Percentiles rank a stretch among this genome's conserved stretches.
phyloP scores from a whole-genome alignment of 2,888 invertebrate genomes.

The Anorthoa munda region DNA sequence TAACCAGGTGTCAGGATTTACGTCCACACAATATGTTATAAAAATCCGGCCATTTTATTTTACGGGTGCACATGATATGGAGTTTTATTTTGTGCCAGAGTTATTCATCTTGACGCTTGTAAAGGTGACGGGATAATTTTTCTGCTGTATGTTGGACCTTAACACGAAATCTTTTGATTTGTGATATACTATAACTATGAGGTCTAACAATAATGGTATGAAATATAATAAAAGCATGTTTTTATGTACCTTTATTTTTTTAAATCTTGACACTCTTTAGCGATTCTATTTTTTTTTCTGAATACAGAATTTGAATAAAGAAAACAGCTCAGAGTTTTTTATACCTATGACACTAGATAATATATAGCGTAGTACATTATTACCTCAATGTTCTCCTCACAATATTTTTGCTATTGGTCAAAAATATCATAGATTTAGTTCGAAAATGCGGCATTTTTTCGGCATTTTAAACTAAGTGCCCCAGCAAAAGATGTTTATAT shows the following conservation, averaged over 20 bases:
- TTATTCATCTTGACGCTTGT: constrained; percentile 65
- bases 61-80: constrained; percentile 73
- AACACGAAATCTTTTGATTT: constrained; percentile 1
- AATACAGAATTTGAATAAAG: too few relatives aligned
- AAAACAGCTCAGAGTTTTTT: too few relatives aligned
- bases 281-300: too few relatives aligned
- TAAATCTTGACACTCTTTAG: too few relatives aligned
- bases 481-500: background rate
- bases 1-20: constrained; percentile 83
- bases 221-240: too few relatives aligned
- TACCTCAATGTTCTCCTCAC: too few relatives aligned
- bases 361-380: too few relatives aligned
- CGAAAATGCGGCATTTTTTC: background rate
- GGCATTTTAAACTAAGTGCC: background rate
- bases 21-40: constrained; percentile 82
- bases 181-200: background rate
- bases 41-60: constrained; percentile 80
- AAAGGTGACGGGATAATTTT: constrained; percentile 41
- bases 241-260: too few relatives aligned
- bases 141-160: background rate
- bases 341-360: too few relatives aligned
- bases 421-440: background rate
- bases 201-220: background rate
- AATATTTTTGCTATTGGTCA: too few relatives aligned
- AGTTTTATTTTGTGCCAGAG: constrained; percentile 70